phyloP scores from a whole-genome alignment of 1,140 invertebrate genomes.

The Atta cephalotes region DNA sequence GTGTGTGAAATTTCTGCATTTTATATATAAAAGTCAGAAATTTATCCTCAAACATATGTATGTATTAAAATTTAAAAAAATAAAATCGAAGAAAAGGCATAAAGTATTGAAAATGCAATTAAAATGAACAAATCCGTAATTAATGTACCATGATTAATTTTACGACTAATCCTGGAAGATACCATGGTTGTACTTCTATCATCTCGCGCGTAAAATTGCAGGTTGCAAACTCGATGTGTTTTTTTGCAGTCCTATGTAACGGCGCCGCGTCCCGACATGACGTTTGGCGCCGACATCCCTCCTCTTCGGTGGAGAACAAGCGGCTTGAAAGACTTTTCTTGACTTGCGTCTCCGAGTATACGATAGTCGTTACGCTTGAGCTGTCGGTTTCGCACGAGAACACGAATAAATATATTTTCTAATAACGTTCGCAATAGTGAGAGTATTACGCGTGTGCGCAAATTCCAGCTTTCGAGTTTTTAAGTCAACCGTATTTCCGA shows the following conservation, averaged over 20 bases:
- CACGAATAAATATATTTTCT: constrained; percentile 57
- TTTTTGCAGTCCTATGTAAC: constrained; percentile 22
- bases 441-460: background rate
- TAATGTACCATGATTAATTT: background rate
- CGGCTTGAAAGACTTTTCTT: constrained; percentile 40
- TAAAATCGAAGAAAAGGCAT: background rate
- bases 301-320: constrained; percentile 47
- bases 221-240: constrained; percentile 21
- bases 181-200: background rate
- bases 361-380: constrained; percentile 44
- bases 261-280: constrained; percentile 36
- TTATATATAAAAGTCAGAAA: too few species aligned
- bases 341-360: constrained; percentile 16
- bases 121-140: background rate
- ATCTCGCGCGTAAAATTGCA: constrained; percentile 23
- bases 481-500: background rate
- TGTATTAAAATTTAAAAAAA: background rate
- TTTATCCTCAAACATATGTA: too few species aligned
- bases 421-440: background rate
- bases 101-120: constrained; percentile 3
- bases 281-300: constrained; percentile 50
- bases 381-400: constrained; percentile 65
- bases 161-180: background rate
- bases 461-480: background rate
- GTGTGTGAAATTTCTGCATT: background rate